Base-by-base conservation (phyloP, 2,888 invertebrate species). In the Dynastes grantii region DNA sequence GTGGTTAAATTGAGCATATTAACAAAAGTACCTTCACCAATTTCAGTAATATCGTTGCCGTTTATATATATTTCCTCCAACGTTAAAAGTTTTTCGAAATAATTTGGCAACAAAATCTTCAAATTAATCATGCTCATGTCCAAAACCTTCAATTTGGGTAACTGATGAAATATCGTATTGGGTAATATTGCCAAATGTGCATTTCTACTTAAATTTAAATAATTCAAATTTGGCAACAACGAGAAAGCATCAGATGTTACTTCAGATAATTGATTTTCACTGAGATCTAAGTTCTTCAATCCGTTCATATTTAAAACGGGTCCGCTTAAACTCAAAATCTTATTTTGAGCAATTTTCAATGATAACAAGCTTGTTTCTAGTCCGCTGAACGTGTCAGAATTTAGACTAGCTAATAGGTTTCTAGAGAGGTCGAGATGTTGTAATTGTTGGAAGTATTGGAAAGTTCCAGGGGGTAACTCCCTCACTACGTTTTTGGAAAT, bases 401-500 rank as follows among this genome's bases (percentile, higher is more conserved):
- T 92, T 73, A 96, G 90, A 16, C 91, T 90, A 27, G 94, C 92
- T 73, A 96, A 88, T 78, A 95, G 92, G 86, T 97, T 97, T 37
- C 96, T 95, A 32, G 94, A 94, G 49, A 97, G 89, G 86, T 96
- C 95, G 81, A 97, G 90, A 82, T 92, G 91, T 80, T 91, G 90
- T 68, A 97, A 89, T 81, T 92, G 92, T 86, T 93, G 93, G 86
- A 96, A 96, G 87, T 94, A 93, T 84, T 94, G 93, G 86, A 97
- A 97, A 0, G 96, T 94, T 32, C 93, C 94, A 0, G 94, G 87
- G 0, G 97, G 97, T 78, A 97, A 90, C 89, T 97, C 97, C 71
- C 96, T 91, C 53, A 97, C 95, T 1, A 97, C 94, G 88, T 97
- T 97, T 81, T 95, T 92, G 0, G 96, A 94, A 45, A 97, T 89